phyloP scores from a whole-genome alignment of 2,888 invertebrate genomes.

The Caenorhabditis doughertyi region DNA sequence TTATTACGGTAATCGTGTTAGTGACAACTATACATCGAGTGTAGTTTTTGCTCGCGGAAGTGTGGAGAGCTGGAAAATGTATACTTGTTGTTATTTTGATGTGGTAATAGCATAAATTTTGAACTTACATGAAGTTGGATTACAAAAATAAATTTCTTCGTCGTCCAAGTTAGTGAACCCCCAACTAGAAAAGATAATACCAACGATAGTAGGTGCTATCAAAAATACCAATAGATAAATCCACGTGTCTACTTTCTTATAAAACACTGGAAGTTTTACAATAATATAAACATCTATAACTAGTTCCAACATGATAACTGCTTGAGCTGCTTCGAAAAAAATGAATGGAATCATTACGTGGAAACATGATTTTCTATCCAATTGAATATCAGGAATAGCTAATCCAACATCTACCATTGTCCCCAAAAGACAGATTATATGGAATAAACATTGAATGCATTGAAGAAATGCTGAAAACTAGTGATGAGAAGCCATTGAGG shows the following conservation, averaged over 20 bases:
- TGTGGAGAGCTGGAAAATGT: slow-evolving; percentile 19
- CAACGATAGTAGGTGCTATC: not conserved
- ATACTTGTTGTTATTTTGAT: no score
- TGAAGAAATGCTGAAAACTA: slow-evolving; percentile 18
- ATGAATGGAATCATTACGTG: slow-evolving; percentile 23
- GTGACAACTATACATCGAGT: slow-evolving; percentile 28
- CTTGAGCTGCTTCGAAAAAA: slow-evolving; percentile 35
- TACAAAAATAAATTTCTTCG: slow-evolving; percentile 45
- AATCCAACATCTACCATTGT: slow-evolving; percentile 21
- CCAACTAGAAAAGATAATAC: slow-evolving; percentile 25
- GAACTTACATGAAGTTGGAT: slow-evolving; percentile 30
- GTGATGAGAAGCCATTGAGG: not conserved
- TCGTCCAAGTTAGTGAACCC: slow-evolving; percentile 37
- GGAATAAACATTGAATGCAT: slow-evolving; percentile 34
- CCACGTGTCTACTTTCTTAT: slow-evolving; percentile 10
- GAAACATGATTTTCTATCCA: slow-evolving; percentile 19
- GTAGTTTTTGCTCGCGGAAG: slow-evolving; percentile 23
- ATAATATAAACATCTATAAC: slow-evolving; percentile 14
- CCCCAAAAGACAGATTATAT: slow-evolving; percentile 19
- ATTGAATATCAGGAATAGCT: slow-evolving; percentile 21
- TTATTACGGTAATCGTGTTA: slow-evolving; percentile 5
- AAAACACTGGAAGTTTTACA: slow-evolving; percentile 17
- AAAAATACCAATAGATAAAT: slow-evolving; percentile 11
- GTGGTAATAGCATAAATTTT: no score
- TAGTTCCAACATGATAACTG: slow-evolving; percentile 29